phyloP scores from a whole-genome alignment of 2,797 vertebrate genomes.

The Strix occidentalis region DNA sequence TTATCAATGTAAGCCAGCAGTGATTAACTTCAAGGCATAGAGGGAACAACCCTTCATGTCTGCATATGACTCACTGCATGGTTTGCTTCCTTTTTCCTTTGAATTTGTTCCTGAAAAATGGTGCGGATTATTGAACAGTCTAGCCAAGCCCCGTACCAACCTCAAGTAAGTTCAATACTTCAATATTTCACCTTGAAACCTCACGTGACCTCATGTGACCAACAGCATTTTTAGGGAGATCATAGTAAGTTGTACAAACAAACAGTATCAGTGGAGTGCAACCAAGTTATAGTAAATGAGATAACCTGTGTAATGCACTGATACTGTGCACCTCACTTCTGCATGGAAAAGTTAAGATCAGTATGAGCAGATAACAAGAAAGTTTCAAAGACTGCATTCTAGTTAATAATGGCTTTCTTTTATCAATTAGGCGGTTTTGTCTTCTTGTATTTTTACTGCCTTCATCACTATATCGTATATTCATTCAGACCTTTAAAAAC shows the following conservation, averaged over 20 bases:
- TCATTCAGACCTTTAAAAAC: neutral
- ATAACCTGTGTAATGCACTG: neutral
- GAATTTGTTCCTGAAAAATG: neutral
- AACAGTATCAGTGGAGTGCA: neutral
- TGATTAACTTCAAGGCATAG: neutral
- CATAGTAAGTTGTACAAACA: neutral
- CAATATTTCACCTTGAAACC: neutral
- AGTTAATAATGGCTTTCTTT: neutral
- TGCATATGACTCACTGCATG: neutral
- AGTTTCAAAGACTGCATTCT: neutral
- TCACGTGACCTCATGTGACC: fast-evolving
- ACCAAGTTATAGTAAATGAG: fast-evolving
- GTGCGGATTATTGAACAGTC: neutral
- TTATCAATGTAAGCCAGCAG: neutral
- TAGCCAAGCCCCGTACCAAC: neutral
- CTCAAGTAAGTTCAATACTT: neutral
- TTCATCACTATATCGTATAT: neutral
- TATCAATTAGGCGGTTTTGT: neutral
- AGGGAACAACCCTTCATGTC: neutral
- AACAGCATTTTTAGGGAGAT: neutral
- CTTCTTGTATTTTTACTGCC: neutral
- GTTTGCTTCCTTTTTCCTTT: neutral
- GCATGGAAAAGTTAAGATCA: neutral
- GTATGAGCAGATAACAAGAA: neutral
- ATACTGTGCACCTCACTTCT: neutral